A percentile compares a stretch with the other conserved stretches of the same genome.
Conservation (phyloP, 2,113 vertebrate species). For the Poeciliopsis prolifica region DNA sequence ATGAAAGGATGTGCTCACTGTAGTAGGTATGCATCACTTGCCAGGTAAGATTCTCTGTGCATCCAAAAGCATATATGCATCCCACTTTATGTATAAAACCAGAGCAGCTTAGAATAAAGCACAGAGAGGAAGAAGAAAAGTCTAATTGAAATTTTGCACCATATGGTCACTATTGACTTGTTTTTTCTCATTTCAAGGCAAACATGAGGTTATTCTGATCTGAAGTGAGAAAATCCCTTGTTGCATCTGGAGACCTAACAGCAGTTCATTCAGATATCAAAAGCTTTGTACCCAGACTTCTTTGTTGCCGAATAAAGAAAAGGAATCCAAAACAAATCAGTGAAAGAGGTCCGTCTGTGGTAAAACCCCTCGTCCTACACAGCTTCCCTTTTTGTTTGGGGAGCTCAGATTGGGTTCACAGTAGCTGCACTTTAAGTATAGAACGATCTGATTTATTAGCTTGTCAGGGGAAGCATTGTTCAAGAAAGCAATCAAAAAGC, state of each 20-base stretch:
- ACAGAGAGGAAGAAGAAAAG: background rate
- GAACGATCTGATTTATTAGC: constrained; percentile 98
- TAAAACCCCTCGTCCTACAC: constrained; percentile 74
- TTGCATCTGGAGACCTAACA: constrained; percentile 73
- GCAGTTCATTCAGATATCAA: constrained; percentile 74
- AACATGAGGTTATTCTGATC: constrained; percentile 70
- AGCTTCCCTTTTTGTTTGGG: constrained; percentile 68
- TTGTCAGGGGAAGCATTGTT: constrained; percentile 98
- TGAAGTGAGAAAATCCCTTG: constrained; percentile 64
- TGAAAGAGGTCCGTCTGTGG: constrained; percentile 72
- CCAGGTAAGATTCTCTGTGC: constrained; percentile 48
- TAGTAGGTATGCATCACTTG: constrained; percentile 71
- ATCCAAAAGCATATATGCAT: constrained; percentile 18
- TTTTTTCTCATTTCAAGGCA: constrained; percentile 61
- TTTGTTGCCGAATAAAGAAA: constrained; percentile 80
- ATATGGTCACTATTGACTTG: constrained; percentile 64
- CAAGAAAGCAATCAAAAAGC: constrained; percentile 99
- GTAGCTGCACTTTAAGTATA: constrained; percentile 86
- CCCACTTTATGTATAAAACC: constrained; percentile 39
- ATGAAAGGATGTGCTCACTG: constrained; percentile 70
- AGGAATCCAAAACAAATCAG: constrained; percentile 77
- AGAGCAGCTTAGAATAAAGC: constrained; percentile 16
- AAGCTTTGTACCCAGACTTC: constrained; percentile 69
- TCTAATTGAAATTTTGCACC: constrained; percentile 61
- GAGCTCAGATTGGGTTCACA: constrained; percentile 83